Conservation (phyloP, 2,113 vertebrate species). For the Hepsetus odoe region DNA sequence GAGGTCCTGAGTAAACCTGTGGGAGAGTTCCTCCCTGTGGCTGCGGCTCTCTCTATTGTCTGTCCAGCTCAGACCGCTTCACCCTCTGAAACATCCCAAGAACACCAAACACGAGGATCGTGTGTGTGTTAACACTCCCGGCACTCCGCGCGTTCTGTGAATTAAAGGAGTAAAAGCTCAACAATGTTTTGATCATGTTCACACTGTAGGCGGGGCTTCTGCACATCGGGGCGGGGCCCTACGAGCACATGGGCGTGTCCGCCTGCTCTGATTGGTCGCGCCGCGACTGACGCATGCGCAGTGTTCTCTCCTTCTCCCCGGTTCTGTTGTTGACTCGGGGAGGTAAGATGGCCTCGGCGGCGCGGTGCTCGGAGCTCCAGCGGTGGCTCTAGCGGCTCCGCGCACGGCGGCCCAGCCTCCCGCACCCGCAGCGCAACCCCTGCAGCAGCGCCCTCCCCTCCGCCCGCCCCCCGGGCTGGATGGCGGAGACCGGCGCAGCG, state of each 20-base stretch:
- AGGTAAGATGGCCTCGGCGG: conserved; percentile 78
- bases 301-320: conserved; percentile 60
- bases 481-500: neutral
- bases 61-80: neutral
- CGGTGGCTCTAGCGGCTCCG: neutral
- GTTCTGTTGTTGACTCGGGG: conserved; percentile 83
- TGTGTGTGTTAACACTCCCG: conserved; percentile 26
- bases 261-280: conserved; percentile 66
- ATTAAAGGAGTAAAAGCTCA: neutral
- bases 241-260: neutral
- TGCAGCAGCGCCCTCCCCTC: neutral
- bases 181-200: neutral
- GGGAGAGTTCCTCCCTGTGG: neutral
- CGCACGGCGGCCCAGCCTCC: conserved; percentile 46
- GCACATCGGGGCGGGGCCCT: no score
- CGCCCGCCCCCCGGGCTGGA: no score
- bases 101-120: neutral
- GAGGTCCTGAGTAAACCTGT: neutral
- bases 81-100: no score
- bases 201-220: neutral
- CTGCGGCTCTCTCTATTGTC: neutral
- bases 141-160: no score
- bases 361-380: neutral
- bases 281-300: conserved; percentile 72
- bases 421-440: neutral